A percentile compares a stretch with the other conserved stretches of the same genome.
Conservation (phyloP, 2,888 invertebrate genomes). For the Caenorhabditis panamensis region DNA sequence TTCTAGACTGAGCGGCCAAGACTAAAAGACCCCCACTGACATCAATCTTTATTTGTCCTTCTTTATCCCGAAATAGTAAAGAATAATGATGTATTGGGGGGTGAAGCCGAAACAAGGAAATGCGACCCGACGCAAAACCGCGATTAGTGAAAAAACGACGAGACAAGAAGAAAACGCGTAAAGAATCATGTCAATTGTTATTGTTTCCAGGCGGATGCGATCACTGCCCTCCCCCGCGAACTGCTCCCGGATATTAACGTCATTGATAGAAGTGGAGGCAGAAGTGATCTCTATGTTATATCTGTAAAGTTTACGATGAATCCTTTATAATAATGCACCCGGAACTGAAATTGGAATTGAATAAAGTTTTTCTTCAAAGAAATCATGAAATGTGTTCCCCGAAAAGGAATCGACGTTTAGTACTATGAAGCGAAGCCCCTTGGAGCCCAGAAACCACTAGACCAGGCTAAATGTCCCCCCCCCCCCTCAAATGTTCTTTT, state of each 20-base stretch:
- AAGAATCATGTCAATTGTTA: slow-evolving; percentile 28
- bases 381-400: no score
- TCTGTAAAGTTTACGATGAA: slow-evolving; percentile 49
- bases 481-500: slow-evolving; percentile 31
- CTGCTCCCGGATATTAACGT: slow-evolving; percentile 73
- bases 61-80: background rate
- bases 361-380: no score
- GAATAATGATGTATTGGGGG: background rate
- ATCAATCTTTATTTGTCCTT: no score
- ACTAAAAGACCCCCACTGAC: slow-evolving; percentile 1
- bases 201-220: slow-evolving; percentile 67
- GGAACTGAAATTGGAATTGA: no score
- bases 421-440: no score
- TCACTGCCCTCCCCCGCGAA: slow-evolving; percentile 73
- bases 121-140: background rate
- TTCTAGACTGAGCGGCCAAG: background rate
- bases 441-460: no score
- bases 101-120: slow-evolving; percentile 32
- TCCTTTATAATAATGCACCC: slow-evolving; percentile 43
- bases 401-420: no score
- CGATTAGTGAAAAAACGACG: slow-evolving; percentile 19
- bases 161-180: slow-evolving; percentile 4
- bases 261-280: slow-evolving; percentile 13
- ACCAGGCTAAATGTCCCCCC: no score
- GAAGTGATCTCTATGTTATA: slow-evolving; percentile 37